phyloP scores from a whole-genome alignment of 2,888 invertebrate species.

The Chymomyza caudatula region DNA sequence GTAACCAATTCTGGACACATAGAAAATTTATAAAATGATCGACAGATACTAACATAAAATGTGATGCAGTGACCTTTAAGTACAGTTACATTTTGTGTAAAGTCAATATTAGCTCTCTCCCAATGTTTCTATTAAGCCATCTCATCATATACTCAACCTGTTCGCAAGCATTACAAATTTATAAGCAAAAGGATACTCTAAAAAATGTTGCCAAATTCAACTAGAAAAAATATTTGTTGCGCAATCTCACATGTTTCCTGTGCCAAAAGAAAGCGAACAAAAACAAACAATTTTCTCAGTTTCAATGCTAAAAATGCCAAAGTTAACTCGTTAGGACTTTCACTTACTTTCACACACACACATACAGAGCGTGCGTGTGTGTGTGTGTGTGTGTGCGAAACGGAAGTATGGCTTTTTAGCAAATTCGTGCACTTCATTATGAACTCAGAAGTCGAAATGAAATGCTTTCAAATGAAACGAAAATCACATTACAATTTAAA shows the following conservation, averaged over 20 bases:
- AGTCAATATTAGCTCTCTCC: too few relatives aligned
- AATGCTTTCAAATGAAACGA: constrained; percentile 65
- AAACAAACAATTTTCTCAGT: not conserved
- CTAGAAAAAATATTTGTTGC: not conserved
- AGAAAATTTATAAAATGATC: too few relatives aligned
- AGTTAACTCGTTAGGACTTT: constrained; percentile 47
- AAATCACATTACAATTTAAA: constrained; percentile 59
- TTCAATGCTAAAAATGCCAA: constrained; percentile 10
- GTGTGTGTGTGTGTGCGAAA: constrained; percentile 27
- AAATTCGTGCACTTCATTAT: constrained; percentile 57
- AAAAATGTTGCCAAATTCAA: not conserved
- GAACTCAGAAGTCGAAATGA: constrained; percentile 37
- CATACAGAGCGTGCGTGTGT: not conserved
- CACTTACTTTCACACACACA: constrained; percentile 20
- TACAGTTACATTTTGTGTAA: too few relatives aligned
- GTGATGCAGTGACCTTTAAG: too few relatives aligned
- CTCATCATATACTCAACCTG: not conserved
- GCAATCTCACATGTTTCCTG: not conserved
- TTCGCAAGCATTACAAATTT: not conserved
- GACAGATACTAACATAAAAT: too few relatives aligned
- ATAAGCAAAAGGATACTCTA: not conserved
- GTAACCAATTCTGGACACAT: too few relatives aligned
- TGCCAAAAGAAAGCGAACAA: not conserved
- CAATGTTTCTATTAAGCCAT: too few relatives aligned
- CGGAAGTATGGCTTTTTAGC: constrained; percentile 58